Percentiles rank a stretch among this genome's conserved stretches.
Evolutionary conservation across 2,888 invertebrate species (phyloP).

Genomic region (Lamproptera curius): DNA sequence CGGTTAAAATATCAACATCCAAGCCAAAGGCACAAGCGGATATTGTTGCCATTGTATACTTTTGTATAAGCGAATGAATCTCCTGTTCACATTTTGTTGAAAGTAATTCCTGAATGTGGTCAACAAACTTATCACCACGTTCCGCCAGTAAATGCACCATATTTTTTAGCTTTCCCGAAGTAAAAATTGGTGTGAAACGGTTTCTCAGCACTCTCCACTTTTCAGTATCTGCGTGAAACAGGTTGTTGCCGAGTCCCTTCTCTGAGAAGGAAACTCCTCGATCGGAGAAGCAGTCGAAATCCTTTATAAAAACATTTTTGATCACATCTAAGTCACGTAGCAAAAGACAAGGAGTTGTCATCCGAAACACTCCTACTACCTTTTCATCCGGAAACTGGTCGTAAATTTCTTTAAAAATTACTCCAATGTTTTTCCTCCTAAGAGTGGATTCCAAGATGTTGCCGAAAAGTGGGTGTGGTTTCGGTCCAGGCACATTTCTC

Average conservation of each 20-base stretch:
- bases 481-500: constrained; percentile 36
- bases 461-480: constrained; percentile 42
- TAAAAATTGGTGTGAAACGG: constrained; percentile 47
- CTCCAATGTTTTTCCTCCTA: constrained; percentile 29
- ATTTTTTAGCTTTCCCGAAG: constrained; percentile 1
- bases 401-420: constrained; percentile 38
- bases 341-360: constrained; percentile 41
- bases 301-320: constrained; percentile 48
- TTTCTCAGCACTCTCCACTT: constrained; percentile 45
- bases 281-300: constrained; percentile 45
- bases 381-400: constrained; percentile 42
- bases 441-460: constrained; percentile 37
- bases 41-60: constrained; percentile 40
- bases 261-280: constrained; percentile 44
- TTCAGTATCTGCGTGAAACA: constrained; percentile 46
- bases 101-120: not conserved
- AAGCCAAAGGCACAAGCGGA: constrained; percentile 37
- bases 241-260: constrained; percentile 41
- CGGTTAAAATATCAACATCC: constrained; percentile 31
- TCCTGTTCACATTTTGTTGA: constrained; percentile 32
- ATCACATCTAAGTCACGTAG: constrained; percentile 49
- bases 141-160: constrained; percentile 2
- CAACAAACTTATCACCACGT: not conserved
- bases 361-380: constrained; percentile 46
- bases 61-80: constrained; percentile 34